Percentiles rank a stretch among this genome's conserved stretches.
Evolutionary conservation across 2,113 vertebrate species (phyloP).

Genomic region (Harpagus bidentatus): DNA sequence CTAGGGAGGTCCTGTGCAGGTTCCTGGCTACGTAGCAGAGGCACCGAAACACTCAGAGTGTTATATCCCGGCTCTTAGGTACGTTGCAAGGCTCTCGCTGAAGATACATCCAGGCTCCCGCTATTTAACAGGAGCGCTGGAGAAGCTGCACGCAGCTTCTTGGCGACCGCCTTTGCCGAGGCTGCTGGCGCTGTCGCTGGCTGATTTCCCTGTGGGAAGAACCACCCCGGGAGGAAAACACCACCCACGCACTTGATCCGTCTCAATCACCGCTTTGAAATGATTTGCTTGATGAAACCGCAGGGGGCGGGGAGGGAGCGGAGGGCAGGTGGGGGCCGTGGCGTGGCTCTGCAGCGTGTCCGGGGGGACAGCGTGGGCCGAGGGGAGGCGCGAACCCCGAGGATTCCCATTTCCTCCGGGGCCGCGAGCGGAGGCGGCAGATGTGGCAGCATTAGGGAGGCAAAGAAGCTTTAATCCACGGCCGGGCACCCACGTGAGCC

Average conservation of each 20-base stretch:
- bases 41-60: background rate
- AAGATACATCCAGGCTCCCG: background rate
- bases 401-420: background rate
- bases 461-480: slow-evolving; percentile 38
- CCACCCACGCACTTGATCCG: slow-evolving; percentile 2
- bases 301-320: background rate
- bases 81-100: background rate
- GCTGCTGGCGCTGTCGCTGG: background rate
- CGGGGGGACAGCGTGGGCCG: background rate
- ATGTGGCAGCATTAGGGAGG: slow-evolving; percentile 57
- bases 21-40: background rate
- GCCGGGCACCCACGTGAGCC: slow-evolving; percentile 11
- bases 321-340: slow-evolving; percentile 9
- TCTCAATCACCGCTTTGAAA: slow-evolving; percentile 15
- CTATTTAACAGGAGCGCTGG: background rate
- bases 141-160: background rate
- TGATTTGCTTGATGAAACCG: slow-evolving; percentile 9
- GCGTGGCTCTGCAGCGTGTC: background rate
- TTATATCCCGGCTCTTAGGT: background rate
- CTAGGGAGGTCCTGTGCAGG: background rate
- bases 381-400: background rate
- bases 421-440: background rate
- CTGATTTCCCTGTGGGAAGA: background rate
- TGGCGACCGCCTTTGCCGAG: background rate
- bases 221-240: background rate